A percentile compares a stretch with the other conserved stretches of the same genome.
These are phyloP conservation scores for Ctenodactylus gundi DNA, from an alignment of 2,113 vertebrate genomes.

Conservation along the genomic window DNA sequence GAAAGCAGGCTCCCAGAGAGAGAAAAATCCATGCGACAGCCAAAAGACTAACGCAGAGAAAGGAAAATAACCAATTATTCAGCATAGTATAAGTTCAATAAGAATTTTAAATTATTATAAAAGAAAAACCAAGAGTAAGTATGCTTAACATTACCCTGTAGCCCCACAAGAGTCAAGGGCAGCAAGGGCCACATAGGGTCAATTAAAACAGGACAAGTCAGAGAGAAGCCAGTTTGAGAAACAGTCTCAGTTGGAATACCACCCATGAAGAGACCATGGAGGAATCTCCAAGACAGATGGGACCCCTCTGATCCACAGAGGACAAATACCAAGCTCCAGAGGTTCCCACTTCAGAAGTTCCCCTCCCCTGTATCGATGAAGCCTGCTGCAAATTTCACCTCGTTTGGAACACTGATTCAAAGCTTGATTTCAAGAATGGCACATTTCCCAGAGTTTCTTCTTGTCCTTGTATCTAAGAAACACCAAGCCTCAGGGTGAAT, in stretches of 20 bases:
- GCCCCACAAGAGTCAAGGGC: neutral
- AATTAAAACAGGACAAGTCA: neutral
- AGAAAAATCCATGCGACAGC: neutral
- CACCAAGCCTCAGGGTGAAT: neutral
- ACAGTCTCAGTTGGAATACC: neutral
- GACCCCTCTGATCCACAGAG: neutral
- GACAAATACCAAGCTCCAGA: neutral
- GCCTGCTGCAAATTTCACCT: neutral
- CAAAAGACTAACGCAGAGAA: neutral
- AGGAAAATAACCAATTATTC: neutral
- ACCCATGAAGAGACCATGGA: neutral
- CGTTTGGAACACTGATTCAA: neutral
- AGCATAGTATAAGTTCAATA: neutral
- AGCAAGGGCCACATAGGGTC: neutral
- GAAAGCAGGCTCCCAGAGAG: neutral
- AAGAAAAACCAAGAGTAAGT: neutral
- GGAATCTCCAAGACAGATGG: neutral
- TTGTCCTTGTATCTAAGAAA: neutral
- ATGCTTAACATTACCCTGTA: neutral
- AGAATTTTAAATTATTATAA: constrained; percentile 15
- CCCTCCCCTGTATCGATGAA: fast-evolving
- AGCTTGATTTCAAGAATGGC: neutral
- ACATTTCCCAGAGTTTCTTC: neutral
- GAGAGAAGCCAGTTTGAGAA: neutral
- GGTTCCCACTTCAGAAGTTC: neutral